Evolutionary conservation across 2,797 vertebrate genomes (phyloP), one percentile per base, ranked within the genome.

Genomic region (Liasis olivaceus): DNA sequence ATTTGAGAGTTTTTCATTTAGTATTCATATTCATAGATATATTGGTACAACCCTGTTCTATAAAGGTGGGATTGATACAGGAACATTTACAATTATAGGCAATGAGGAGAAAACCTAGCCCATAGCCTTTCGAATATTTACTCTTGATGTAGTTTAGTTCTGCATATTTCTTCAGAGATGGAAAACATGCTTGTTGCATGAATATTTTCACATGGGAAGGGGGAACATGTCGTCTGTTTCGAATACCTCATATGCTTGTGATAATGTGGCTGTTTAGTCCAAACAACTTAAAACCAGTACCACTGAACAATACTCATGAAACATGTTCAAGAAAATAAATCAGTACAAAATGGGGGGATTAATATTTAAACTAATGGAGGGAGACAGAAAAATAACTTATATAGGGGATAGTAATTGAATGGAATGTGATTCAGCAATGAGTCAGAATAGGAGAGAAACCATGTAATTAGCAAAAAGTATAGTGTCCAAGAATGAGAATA

Each of bases 381-480:
- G 24, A 59, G 31, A 88, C 58, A 84, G 8, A 36, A 81, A 36
- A 72, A 58, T 64, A 91, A 93, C 26, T 36, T 36, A 42, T 90
- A 81, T 59, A 90, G 59, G 81, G 24, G 92, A 47, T 54, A 88
- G 58, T 93, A 77, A 84, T 88, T 84, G 60, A 88, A 81, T 84
- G 60, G 51, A 93, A 88, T 36, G 17, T 93, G 92, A 93, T 85
- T 93, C 89, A 93, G 51, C 60, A 24, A 47, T 90, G 89, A 90
- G 89, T 93, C 85, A 91, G 69, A 84, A 54, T 8, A 62, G 31
- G 85, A 72, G 22, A 85, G 59, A 88, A 84, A 88, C 86, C 24
- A 2, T 91, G 17, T 91, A 93, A 93, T 93, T 84, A 88, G 72
- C 24, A 66, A 77, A 90, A 31, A 56, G 22, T 81, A 22, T 28